A percentile compares a stretch with the other conserved stretches of the same genome.
Conservation (phyloP, 2,113 vertebrate genomes). For the Uropsilus gracilis region DNA sequence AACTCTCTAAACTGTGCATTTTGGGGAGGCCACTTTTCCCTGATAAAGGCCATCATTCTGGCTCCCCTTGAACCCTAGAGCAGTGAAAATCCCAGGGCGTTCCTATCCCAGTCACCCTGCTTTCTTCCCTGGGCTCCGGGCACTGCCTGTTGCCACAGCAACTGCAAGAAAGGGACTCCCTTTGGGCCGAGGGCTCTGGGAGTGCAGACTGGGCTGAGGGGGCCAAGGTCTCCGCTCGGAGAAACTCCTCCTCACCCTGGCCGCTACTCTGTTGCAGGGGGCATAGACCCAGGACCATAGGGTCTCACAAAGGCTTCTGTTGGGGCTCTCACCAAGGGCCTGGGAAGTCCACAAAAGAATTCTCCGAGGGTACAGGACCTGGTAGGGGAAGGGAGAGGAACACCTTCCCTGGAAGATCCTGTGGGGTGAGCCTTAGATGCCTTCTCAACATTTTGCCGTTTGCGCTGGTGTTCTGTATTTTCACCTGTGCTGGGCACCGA, state of each 20-base stretch:
- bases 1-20: constrained; percentile 39
- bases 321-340: neutral
- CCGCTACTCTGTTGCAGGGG: neutral
- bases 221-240: neutral
- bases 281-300: neutral
- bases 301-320: too few relatives aligned
- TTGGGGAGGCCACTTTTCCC: constrained; percentile 46
- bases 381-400: neutral
- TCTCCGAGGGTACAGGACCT: neutral
- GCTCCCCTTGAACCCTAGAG: neutral
- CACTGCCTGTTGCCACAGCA: constrained; percentile 71
- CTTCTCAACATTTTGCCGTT: neutral
- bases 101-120: constrained; percentile 48
- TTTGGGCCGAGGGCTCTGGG: neutral
- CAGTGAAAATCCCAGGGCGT: constrained; percentile 47
- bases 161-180: constrained; percentile 67
- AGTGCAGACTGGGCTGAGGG: neutral
- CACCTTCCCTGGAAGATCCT: neutral
- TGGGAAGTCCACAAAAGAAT: neutral
- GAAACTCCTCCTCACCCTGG: neutral
- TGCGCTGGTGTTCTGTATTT: neutral
- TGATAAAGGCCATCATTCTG: neutral
- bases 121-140: constrained; percentile 54
- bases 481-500: neutral
- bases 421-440: neutral